Base-by-base conservation (phyloP, 2,113 vertebrate species). In the Siniperca knerii region DNA sequence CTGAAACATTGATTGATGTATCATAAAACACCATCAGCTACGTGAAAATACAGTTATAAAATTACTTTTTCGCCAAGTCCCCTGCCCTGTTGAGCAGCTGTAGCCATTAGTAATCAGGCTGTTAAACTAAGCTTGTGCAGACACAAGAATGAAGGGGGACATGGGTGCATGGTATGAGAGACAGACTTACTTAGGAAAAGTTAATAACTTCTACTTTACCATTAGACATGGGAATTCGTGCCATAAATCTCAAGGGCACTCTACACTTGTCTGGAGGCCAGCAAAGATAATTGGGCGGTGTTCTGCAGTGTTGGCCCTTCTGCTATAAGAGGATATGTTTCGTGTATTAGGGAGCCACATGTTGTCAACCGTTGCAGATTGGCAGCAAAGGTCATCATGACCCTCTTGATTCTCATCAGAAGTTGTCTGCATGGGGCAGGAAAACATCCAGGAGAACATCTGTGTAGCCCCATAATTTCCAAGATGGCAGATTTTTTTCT, bases 181-280 rank as follows among this genome's bases (percentile, higher is more conserved):
- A 87, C 89, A 87, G 89, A 76, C 86, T 87, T 61, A 91, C 80
- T 90, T 91, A 90, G 29, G 78, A 91, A 89, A 93, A 92, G 85
- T 92, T 92, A 93, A 93, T 92, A 92, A 94, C 92, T 90, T 89
- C 82, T 89, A 75, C 82, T 91, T 92, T 84, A 89, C 90, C 90
- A 92, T 91, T 92, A 92, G 86, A 90, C 57, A 37, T 82, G 91
- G 78, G 90, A 90, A 92, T 85, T 90, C 35, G 55, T 82, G 65
- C 83, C 81, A 77, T 94, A 92, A 93, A 92, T 92, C 87, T 92
- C 79, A 87, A 87, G 82, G 83, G 87, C 84, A 87, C 86, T 81
- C 68, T 5, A 78, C 89, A 84, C 90, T 81, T 89, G 91, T 93
- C 86, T 91, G 79, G 86, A 89, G 86, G 89, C 84, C 84, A 84